These are phyloP conservation scores for Poicephalus meyeri DNA, from an alignment of 2,113 vertebrate genomes.

Conservation along the genomic window DNA sequence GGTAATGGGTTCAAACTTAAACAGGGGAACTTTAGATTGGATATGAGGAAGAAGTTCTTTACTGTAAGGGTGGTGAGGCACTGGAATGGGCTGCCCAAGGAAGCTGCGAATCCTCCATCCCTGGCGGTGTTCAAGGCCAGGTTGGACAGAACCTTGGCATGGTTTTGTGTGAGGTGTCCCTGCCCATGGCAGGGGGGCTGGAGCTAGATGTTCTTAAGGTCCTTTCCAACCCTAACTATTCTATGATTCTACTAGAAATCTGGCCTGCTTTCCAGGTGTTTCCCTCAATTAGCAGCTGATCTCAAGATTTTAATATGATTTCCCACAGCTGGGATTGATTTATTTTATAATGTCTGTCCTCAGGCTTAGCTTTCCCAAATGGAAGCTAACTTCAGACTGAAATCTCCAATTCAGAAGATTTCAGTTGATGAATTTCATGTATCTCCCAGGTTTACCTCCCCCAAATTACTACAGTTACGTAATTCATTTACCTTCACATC, in stretches of 20 bases:
- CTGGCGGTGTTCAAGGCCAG: too few species aligned
- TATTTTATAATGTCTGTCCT: background rate
- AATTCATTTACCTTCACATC: background rate
- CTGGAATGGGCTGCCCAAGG: too few species aligned
- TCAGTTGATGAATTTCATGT: background rate
- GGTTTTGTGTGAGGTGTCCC: too few species aligned
- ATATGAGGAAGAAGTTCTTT: too few species aligned
- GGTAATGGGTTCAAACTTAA: too few species aligned
- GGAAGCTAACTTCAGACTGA: background rate
- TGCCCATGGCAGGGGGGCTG: too few species aligned
- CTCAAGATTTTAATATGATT: background rate
- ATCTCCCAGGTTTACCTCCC: background rate
- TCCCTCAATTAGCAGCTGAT: background rate
- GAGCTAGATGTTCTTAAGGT: too few species aligned
- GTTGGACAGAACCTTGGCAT: too few species aligned
- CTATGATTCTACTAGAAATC: background rate
- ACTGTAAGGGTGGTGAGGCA: too few species aligned
- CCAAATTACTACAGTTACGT: background rate
- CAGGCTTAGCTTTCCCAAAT: background rate
- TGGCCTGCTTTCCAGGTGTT: background rate
- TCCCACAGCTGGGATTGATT: background rate
- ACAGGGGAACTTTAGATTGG: too few species aligned
- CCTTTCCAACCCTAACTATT: too few species aligned
- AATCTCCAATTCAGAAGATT: background rate
- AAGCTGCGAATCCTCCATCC: too few species aligned